A percentile compares a stretch with the other conserved stretches of the same genome.
phyloP scores from a whole-genome alignment of 2,888 invertebrate species.

The Trachelus tabidus region DNA sequence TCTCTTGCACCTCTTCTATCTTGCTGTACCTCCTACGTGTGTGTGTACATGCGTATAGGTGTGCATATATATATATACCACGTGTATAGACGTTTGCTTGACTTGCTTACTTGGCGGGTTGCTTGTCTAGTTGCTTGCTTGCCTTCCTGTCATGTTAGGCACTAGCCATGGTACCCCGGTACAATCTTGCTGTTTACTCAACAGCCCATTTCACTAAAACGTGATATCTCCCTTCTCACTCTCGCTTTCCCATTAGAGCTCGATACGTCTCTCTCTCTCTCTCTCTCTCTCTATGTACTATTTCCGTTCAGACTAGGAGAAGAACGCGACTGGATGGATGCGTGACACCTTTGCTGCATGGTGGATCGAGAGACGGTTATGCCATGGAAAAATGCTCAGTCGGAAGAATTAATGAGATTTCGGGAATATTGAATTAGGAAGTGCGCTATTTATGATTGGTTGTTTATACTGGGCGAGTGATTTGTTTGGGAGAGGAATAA shows the following conservation, averaged over 20 bases:
- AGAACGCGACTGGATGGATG: not conserved
- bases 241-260: not conserved
- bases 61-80: not conserved
- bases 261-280: not conserved
- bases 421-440: not conserved
- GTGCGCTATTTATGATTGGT: not conserved
- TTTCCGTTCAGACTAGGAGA: not conserved
- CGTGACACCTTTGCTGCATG: not conserved
- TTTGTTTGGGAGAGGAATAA: not conserved
- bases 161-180: not conserved
- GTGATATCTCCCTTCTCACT: not conserved
- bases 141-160: constrained; percentile 9
- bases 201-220: constrained; percentile 2
- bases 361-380: not conserved
- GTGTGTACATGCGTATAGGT: not conserved
- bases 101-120: not conserved
- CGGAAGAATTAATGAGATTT: not conserved
- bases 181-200: constrained; percentile 5
- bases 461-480: not conserved
- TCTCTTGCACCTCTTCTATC: constrained; percentile 2
- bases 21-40: not conserved
- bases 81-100: not conserved
- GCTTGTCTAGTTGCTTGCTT: not conserved
- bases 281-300: not conserved
- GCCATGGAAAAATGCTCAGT: not conserved